phyloP scores from a whole-genome alignment of 2,113 vertebrate species.

The Echinops telfairi region DNA sequence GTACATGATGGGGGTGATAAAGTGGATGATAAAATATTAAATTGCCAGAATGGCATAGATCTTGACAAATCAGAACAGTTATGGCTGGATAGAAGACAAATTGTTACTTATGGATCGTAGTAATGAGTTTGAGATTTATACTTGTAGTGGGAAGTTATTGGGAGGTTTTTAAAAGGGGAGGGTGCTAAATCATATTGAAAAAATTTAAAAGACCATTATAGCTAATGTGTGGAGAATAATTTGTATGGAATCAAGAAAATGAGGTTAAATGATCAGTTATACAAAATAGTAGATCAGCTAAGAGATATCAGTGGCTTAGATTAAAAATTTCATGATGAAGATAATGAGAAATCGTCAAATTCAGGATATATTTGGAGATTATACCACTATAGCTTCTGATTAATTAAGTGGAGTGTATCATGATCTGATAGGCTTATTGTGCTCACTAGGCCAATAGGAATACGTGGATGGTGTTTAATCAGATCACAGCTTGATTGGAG shows the following conservation, averaged over 20 bases:
- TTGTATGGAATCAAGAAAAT: neutral
- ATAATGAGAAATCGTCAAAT: neutral
- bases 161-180: neutral
- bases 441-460: too few species aligned
- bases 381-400: neutral
- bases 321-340: neutral
- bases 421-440: too few species aligned
- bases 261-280: neutral
- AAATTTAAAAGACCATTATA: neutral
- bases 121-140: neutral
- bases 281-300: neutral
- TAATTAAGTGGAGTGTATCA: neutral
- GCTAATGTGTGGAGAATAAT: neutral
- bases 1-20: neutral
- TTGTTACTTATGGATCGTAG: neutral
- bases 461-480: too few species aligned
- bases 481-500: too few species aligned
- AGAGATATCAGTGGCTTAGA: neutral
- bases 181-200: neutral
- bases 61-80: neutral
- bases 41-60: neutral
- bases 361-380: neutral
- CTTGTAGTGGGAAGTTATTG: neutral
- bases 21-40: neutral
- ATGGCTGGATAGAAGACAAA: neutral